These are phyloP conservation scores for Platynereis dumerilii DNA, from an alignment of 2,888 invertebrate genomes.

Conservation along the genomic window DNA sequence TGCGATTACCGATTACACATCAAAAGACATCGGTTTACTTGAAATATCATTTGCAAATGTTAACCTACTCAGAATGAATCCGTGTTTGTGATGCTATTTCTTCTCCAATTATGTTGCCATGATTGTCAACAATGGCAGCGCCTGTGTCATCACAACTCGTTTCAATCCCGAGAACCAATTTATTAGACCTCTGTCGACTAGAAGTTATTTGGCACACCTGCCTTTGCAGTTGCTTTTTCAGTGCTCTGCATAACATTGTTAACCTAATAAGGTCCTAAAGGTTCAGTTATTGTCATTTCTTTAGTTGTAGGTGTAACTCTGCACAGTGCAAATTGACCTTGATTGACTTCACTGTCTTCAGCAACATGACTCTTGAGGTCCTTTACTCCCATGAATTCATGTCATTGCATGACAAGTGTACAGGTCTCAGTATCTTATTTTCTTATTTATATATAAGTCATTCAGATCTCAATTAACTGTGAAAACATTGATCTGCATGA, in stretches of 20 bases:
- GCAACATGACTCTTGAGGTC: too few species aligned
- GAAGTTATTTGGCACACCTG: neutral
- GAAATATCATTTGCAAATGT: too few species aligned
- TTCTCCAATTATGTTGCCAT: slow-evolving; percentile 80
- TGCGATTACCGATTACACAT: too few species aligned
- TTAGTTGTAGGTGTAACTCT: neutral
- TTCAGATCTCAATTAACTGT: too few species aligned
- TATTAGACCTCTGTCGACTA: too few species aligned
- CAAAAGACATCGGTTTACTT: too few species aligned
- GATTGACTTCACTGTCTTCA: too few species aligned
- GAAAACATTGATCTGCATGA: too few species aligned
- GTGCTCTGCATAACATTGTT: neutral
- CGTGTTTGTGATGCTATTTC: slow-evolving; percentile 80
- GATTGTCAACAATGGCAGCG: slow-evolving; percentile 80
- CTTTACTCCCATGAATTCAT: too few species aligned
- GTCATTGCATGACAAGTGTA: too few species aligned
- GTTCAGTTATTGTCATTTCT: neutral
- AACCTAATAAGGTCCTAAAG: neutral
- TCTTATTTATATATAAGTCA: too few species aligned
- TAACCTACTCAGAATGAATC: slow-evolving; percentile 70
- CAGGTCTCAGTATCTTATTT: too few species aligned
- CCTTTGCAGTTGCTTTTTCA: neutral
- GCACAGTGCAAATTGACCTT: neutral
- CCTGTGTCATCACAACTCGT: slow-evolving; percentile 98
- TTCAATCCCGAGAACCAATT: slow-evolving; percentile 84